Percentiles rank a stretch among this genome's conserved stretches.
phyloP scores from a whole-genome alignment of 2,797 vertebrate genomes.

The Benthosema pterotum region DNA sequence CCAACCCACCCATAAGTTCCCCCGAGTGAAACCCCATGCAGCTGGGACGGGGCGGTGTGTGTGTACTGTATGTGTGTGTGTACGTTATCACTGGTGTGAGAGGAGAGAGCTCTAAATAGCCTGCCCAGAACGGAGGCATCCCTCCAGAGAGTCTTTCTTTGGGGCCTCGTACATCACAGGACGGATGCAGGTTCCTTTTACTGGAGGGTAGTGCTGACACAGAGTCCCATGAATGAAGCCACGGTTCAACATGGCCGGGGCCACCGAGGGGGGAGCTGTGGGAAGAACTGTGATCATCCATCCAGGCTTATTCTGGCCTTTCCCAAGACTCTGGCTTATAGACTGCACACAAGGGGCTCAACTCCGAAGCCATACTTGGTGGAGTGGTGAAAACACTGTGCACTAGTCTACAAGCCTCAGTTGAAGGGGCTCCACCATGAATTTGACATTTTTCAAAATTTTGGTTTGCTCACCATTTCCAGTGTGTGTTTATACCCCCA shows the following conservation, averaged over 20 bases:
- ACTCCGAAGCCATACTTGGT: background rate
- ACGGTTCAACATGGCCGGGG: conserved; percentile 33
- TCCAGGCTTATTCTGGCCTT: conserved; percentile 1
- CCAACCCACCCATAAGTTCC: conserved; percentile 1
- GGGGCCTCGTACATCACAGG: conserved; percentile 45
- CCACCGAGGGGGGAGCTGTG: conserved; percentile 12
- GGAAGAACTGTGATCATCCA: conserved; percentile 20
- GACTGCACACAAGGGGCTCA: background rate
- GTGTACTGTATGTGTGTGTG: background rate
- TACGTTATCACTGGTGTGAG: background rate
- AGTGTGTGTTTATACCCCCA: no score
- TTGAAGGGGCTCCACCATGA: no score
- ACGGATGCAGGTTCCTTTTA: conserved; percentile 35
- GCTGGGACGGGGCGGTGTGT: background rate
- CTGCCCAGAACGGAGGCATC: conserved; percentile 40
- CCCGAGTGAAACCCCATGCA: conserved; percentile 8
- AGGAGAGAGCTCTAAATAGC: conserved; percentile 43
- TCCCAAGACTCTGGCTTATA: conserved; percentile 16
- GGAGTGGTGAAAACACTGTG: background rate
- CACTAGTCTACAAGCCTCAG: no score
- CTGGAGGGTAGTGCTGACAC: conserved; percentile 51
- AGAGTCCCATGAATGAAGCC: conserved; percentile 27
- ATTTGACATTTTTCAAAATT: no score
- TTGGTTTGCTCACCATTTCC: no score
- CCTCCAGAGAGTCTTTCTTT: conserved; percentile 43